phyloP scores from a whole-genome alignment of 2,113 vertebrate species.

The Crotophaga sulcirostris region DNA sequence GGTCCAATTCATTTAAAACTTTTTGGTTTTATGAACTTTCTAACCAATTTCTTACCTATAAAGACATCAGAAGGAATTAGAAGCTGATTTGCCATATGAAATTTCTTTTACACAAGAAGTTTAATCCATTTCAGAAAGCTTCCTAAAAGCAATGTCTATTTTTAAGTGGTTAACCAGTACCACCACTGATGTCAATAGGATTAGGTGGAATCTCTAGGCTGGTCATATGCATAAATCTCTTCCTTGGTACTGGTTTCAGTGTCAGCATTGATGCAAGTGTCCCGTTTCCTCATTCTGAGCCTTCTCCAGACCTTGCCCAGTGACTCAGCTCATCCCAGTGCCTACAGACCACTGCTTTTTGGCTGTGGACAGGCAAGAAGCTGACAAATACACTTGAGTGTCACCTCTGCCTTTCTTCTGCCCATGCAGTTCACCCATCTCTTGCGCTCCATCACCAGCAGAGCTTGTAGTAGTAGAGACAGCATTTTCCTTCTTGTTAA shows the following conservation, averaged over 20 bases:
- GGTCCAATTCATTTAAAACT: neutral
- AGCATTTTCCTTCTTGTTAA: neutral
- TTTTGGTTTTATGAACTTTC: neutral
- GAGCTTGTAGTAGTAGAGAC: neutral
- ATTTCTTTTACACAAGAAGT: neutral
- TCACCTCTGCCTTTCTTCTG: neutral
- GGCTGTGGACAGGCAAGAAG: neutral
- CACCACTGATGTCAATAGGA: neutral
- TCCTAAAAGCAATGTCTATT: neutral
- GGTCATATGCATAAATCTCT: neutral
- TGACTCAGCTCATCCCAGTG: neutral
- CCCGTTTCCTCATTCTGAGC: neutral
- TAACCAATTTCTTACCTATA: neutral
- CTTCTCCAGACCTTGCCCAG: neutral
- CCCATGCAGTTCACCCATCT: neutral
- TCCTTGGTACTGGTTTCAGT: neutral
- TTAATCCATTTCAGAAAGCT: neutral
- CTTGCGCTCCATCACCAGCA: rapidly evolving
- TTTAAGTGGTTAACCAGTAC: neutral
- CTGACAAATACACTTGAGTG: rapidly evolving
- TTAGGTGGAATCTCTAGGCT: rapidly evolving
- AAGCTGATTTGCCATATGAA: neutral
- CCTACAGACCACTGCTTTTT: neutral
- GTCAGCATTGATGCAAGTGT: neutral
- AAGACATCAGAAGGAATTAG: neutral